A percentile compares a stretch with the other conserved stretches of the same genome.
Evolutionary conservation across 2,113 vertebrate species (phyloP).

Genomic region (Cyanistes caeruleus): DNA sequence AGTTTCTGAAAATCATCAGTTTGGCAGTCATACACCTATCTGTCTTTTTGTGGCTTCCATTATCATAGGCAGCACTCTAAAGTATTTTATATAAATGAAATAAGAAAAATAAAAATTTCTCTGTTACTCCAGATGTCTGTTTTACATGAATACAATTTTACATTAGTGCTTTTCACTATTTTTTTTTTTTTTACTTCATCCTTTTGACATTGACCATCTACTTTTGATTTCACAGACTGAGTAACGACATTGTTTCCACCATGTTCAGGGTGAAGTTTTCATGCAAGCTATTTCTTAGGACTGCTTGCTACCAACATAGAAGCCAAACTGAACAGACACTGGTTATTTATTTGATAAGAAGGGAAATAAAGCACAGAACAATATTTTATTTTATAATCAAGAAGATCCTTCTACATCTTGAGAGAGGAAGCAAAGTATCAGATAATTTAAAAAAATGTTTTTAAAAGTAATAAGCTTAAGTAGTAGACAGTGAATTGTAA

Average conservation of each 20-base stretch:
- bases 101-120: neutral
- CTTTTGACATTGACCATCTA: slow-evolving; percentile 7
- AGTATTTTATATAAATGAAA: neutral
- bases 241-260: neutral
- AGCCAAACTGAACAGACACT: neutral
- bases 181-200: slow-evolving; percentile 7
- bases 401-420: neutral
- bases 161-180: neutral
- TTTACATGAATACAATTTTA: neutral
- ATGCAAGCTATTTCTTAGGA: neutral
- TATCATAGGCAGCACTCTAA: neutral
- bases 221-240: neutral
- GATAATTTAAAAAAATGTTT: neutral
- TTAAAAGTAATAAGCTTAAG: neutral
- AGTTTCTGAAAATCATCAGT: neutral
- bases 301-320: neutral
- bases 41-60: neutral
- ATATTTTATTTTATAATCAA: neutral
- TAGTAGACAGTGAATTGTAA: neutral
- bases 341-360: neutral
- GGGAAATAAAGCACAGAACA: neutral
- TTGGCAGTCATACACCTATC: neutral
- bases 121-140: neutral
- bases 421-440: neutral
- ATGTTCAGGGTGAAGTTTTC: neutral